phyloP scores from a whole-genome alignment of 2,797 vertebrate species.

The Xenops minutus region DNA sequence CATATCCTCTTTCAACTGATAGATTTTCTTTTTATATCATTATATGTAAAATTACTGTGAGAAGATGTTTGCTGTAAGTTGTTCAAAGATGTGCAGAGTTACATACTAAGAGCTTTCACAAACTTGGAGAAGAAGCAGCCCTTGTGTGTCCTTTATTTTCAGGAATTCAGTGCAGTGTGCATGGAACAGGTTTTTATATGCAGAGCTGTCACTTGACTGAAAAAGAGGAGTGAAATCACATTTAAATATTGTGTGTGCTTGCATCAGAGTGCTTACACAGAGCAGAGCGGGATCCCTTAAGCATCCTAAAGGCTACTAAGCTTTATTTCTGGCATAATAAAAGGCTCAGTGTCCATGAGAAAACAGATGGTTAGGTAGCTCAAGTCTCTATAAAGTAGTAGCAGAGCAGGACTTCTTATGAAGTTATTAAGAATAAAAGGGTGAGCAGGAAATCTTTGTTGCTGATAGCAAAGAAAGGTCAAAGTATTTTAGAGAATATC shows the following conservation, averaged over 20 bases:
- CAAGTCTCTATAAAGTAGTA: not conserved
- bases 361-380: not conserved
- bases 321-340: not conserved
- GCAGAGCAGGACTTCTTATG: not conserved
- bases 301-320: not conserved
- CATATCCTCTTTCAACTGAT: not conserved
- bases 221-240: not conserved
- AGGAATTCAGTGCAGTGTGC: not conserved
- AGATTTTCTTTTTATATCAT: conserved; percentile 28
- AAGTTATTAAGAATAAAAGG: not conserved
- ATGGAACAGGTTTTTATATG: not conserved
- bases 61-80: not conserved
- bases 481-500: not conserved
- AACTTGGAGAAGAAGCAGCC: not conserved
- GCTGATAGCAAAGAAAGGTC: not conserved
- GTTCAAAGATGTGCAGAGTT: not conserved
- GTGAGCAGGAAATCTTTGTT: not conserved
- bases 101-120: not conserved
- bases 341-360: not conserved
- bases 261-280: not conserved
- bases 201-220: not conserved
- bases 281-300: not conserved
- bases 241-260: not conserved
- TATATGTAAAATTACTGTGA: conserved; percentile 36
- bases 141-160: not conserved